Percentiles rank a stretch among this genome's conserved stretches.
These are phyloP conservation scores for Chascanopsetta lugubris DNA, from an alignment of 2,113 vertebrate species.

Conservation along the genomic window DNA sequence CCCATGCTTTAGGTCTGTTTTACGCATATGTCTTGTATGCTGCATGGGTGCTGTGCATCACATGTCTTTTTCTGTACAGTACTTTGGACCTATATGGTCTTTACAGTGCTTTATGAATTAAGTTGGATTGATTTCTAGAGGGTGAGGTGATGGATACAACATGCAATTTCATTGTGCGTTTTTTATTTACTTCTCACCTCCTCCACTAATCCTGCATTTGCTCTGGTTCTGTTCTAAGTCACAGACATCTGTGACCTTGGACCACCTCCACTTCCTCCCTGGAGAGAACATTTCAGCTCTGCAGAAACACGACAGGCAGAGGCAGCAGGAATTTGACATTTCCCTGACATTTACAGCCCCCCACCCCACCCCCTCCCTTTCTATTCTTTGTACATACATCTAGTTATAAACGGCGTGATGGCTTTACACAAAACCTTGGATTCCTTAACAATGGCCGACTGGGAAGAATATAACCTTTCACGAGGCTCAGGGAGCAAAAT, in stretches of 20 bases:
- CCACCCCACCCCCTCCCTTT: too few species aligned
- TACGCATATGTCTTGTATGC: too few species aligned
- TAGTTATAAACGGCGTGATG: slow-evolving; percentile 78
- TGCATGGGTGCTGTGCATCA: too few species aligned
- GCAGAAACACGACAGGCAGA: slow-evolving; percentile 64
- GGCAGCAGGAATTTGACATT: slow-evolving; percentile 82
- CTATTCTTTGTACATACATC: slow-evolving; percentile 73
- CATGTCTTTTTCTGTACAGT: too few species aligned
- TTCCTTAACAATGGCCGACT: slow-evolving; percentile 65
- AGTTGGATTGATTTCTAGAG: too few species aligned
- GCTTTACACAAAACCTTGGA: slow-evolving; percentile 73
- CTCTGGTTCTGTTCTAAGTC: slow-evolving; percentile 43
- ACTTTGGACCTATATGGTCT: too few species aligned
- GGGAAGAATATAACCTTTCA: slow-evolving; percentile 74
- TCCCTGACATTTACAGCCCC: slow-evolving; percentile 80
- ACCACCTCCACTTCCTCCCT: slow-evolving; percentile 55
- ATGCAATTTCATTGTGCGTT: too few species aligned
- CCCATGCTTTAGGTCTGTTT: too few species aligned
- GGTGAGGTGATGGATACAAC: too few species aligned
- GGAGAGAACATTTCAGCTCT: slow-evolving; percentile 68
- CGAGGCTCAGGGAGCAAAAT: slow-evolving; percentile 60
- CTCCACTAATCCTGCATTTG: slow-evolving; percentile 27
- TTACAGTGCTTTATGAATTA: too few species aligned
- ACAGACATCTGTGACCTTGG: slow-evolving; percentile 62
- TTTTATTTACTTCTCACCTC: slow-evolving; percentile 25